A percentile compares a stretch with the other conserved stretches of the same genome.
phyloP scores from a whole-genome alignment of 2,888 invertebrate species.

The Eucera pruinosa region DNA sequence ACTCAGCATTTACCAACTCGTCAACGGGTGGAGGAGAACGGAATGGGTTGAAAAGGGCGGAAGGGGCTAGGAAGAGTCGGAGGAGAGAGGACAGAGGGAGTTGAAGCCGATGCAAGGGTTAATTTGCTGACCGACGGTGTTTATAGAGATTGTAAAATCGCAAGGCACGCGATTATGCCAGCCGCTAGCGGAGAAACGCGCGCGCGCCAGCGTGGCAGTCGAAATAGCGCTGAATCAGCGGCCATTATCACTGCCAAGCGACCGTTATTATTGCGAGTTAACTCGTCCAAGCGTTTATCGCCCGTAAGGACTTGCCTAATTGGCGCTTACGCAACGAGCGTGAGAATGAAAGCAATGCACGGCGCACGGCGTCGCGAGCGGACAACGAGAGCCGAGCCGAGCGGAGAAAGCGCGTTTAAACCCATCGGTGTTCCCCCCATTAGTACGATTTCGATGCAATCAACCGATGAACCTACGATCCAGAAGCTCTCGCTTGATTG shows the following conservation, averaged over 20 bases:
- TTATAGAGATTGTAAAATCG: constrained; percentile 71
- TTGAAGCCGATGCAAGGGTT: constrained; percentile 52
- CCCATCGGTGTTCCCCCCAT: constrained; percentile 17
- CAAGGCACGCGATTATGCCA: constrained; percentile 68
- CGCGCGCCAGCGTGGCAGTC: constrained; percentile 37
- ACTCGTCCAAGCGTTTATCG: constrained; percentile 71
- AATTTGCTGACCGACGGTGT: constrained; percentile 68
- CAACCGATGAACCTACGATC: constrained; percentile 16
- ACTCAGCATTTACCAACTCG: constrained; percentile 73
- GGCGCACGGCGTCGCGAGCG: background rate
- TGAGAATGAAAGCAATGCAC: constrained; percentile 61
- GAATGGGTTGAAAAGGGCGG: background rate
- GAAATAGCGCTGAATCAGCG: constrained; percentile 72
- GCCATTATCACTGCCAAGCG: constrained; percentile 62
- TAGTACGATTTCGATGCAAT: constrained; percentile 37
- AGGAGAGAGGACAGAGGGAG: background rate
- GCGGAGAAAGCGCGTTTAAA: constrained; percentile 8
- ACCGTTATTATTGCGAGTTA: constrained; percentile 73
- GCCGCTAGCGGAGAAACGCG: background rate
- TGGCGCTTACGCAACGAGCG: constrained; percentile 64
- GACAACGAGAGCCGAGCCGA: background rate
- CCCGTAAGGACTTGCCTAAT: constrained; percentile 68
- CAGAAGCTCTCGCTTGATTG: background rate
- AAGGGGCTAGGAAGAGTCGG: constrained; percentile 10
- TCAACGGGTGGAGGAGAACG: constrained; percentile 36